Evolutionary conservation across 2,797 vertebrate genomes (phyloP).

Genomic region (Carapus acus): DNA sequence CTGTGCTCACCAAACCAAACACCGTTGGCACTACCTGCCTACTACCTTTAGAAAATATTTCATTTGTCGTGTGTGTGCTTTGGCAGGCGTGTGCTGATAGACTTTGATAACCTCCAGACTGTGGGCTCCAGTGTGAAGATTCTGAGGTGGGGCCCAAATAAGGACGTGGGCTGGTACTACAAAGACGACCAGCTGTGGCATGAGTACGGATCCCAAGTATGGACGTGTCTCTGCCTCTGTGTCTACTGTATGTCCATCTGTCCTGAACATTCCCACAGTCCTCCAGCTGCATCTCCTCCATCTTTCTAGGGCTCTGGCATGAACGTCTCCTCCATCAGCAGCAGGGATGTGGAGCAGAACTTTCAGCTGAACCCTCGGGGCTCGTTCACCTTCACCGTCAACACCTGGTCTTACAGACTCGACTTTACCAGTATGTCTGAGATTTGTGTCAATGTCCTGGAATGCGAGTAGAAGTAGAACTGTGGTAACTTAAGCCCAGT

Average conservation of each 20-base stretch:
- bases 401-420: constrained; percentile 35
- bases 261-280: background rate
- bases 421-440: constrained; percentile 51
- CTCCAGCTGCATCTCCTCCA: background rate
- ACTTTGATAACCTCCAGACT: constrained; percentile 57
- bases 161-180: constrained; percentile 65
- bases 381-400: constrained; percentile 50
- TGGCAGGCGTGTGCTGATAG: constrained; percentile 59
- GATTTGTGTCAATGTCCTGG: background rate
- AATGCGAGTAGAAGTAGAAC: no score
- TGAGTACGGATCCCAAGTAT: constrained; percentile 64
- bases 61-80: no score
- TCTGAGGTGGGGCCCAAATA: no score
- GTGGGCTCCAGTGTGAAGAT: constrained; percentile 19
- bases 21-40: no score
- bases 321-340: constrained; percentile 46
- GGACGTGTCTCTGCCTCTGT: background rate
- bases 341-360: constrained; percentile 49
- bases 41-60: no score
- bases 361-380: constrained; percentile 42
- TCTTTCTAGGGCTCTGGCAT: constrained; percentile 26
- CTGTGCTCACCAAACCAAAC: background rate
- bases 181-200: constrained; percentile 59
- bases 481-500: no score
- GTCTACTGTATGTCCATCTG: no score